These are phyloP conservation scores for Fregata magnificens DNA, from an alignment of 2,113 vertebrate genomes.

Conservation along the genomic window DNA sequence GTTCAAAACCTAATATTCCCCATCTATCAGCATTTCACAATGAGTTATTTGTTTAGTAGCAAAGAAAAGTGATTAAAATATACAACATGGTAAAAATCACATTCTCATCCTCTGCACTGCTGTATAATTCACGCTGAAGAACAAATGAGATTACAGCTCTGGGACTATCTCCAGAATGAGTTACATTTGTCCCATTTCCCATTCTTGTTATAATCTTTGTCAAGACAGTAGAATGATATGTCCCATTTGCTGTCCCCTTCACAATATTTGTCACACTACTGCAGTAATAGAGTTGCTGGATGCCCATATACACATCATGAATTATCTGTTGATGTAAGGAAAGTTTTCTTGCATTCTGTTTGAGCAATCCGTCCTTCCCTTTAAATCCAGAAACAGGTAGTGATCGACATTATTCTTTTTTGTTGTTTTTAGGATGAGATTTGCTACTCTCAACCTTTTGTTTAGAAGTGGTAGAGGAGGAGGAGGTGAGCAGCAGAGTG, in stretches of 20 bases:
- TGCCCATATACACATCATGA: not conserved
- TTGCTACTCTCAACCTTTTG: not conserved
- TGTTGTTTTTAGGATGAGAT: not conserved
- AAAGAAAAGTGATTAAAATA: constrained; percentile 72
- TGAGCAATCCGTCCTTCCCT: constrained; percentile 2
- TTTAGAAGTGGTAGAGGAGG: not conserved
- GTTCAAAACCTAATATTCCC: constrained; percentile 38
- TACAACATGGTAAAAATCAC: constrained; percentile 52
- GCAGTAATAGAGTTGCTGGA: constrained; percentile 4
- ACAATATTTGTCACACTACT: constrained; percentile 36
- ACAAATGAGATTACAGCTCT: constrained; percentile 38
- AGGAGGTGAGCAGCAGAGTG: not conserved
- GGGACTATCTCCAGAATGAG: constrained; percentile 42
- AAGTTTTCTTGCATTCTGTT: constrained; percentile 32
- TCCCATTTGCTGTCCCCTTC: constrained; percentile 48
- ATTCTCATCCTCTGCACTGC: constrained; percentile 41
- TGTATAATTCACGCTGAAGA: constrained; percentile 32
- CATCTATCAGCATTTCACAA: constrained; percentile 40
- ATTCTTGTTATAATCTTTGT: constrained; percentile 44
- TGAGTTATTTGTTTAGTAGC: constrained; percentile 65
- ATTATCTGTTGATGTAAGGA: constrained; percentile 46
- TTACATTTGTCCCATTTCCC: constrained; percentile 30
- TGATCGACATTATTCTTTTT: not conserved
- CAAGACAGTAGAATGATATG: constrained; percentile 40
- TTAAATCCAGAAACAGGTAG: constrained; percentile 21